Evolutionary conservation across 2,113 vertebrate species (phyloP), one percentile per base, ranked within the genome.

Genomic region (Laticauda colubrina): DNA sequence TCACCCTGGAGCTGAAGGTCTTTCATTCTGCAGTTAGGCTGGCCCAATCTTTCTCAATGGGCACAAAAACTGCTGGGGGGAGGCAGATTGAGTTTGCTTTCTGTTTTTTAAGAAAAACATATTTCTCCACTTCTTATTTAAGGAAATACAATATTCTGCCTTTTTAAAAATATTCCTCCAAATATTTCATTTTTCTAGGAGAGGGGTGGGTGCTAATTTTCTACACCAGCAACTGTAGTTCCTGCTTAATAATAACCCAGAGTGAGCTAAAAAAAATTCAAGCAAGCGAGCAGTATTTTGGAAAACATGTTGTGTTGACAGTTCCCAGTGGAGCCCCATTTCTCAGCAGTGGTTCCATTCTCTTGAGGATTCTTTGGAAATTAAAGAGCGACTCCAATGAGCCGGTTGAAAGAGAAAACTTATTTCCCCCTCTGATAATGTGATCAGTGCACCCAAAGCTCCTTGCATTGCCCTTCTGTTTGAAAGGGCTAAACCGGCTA

Each of bases 301-400:
- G 7, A 43, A n/a, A 1, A 55, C 3, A 18, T 89, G 29, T 18
- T 26, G 20, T 23, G 5, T 3, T 93, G 85, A 86, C 87, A 4
- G 53, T 8, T 61, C n/a, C 48, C 24, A 88, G 64, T 29, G 86
- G 18, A 2, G 0, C 34, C 56, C 3, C 2, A 87, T 88, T 92
- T 23, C 3, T 61, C 23, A 5, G 5, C 14, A 3, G 57, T 0
- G 8, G 2, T 45, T 53, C 51, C 5, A 15, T 0, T 53, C 1
- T 10, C 39, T 69, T 89, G 48, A 48, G 39, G 90, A 24, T 39
- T 26, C 3, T 39, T 59, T 1, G 88, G 61, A 85, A 34, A 12
- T 89, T 0, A 8, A 81, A 55, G 39, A 0, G 26, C 87, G 8
- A 53, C 1, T 7, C 53, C 45, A 29, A 0, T 45, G 6, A 91